These are phyloP conservation scores for Capitulum mitella DNA, from an alignment of 2,888 invertebrate species.

Conservation along the genomic window DNA sequence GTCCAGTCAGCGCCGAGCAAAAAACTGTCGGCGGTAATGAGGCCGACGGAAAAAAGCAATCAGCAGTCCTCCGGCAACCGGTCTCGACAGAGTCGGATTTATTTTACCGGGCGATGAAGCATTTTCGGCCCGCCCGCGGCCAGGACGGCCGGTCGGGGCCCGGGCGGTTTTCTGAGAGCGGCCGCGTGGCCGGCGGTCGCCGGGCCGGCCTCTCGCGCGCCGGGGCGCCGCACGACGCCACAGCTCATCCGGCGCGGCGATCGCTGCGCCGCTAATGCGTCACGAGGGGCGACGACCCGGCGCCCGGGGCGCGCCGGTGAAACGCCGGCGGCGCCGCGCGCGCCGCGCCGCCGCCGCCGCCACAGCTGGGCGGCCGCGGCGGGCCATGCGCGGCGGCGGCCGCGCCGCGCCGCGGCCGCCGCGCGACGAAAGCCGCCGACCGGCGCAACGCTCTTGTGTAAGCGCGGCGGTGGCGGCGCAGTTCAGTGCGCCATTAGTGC, in stretches of 20 bases:
- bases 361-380: background rate
- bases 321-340: background rate
- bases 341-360: background rate
- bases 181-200: too few species aligned
- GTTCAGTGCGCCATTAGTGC: constrained; percentile 9
- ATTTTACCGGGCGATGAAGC: too few species aligned
- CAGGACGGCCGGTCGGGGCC: too few species aligned
- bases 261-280: background rate
- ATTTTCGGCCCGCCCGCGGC: background rate
- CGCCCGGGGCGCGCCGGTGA: background rate
- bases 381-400: background rate
- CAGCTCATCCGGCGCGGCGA: too few species aligned
- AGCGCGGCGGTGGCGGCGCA: background rate
- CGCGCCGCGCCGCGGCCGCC: background rate
- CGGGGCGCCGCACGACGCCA: too few species aligned
- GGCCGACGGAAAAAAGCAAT: background rate
- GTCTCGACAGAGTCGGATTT: background rate
- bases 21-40: background rate
- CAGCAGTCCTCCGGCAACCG: background rate
- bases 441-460: constrained; percentile 8
- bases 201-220: too few species aligned
- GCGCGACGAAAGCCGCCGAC: background rate
- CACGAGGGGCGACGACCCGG: background rate
- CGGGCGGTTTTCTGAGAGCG: too few species aligned
- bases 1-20: background rate